phyloP scores from a whole-genome alignment of 2,113 vertebrate genomes.

The Hemibagrus wyckioides region DNA sequence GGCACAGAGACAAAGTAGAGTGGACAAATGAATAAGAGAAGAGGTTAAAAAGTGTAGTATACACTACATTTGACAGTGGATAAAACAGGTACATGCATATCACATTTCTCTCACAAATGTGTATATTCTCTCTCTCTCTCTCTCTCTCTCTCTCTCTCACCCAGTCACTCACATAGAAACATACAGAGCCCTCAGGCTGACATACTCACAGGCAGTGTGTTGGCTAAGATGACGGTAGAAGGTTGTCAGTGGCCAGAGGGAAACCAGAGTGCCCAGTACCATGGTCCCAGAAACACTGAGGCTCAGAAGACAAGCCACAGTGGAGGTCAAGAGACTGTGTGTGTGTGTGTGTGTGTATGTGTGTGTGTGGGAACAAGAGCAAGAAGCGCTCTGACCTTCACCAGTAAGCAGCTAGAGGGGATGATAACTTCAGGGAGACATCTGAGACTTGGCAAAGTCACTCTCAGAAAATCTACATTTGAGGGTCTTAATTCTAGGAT shows the following conservation, averaged over 20 bases:
- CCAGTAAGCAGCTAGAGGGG: conserved; percentile 52
- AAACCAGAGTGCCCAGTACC: conserved; percentile 42
- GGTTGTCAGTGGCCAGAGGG: conserved; percentile 57
- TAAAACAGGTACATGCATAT: conserved; percentile 31
- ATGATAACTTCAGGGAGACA: conserved; percentile 62
- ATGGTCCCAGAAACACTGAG: conserved; percentile 41
- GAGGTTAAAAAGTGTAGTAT: neutral
- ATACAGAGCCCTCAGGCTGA: conserved; percentile 36
- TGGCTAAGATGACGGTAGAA: conserved; percentile 49
- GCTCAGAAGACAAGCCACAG: conserved; percentile 35
- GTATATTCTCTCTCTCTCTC: neutral
- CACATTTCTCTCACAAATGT: neutral
- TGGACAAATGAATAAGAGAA: neutral
- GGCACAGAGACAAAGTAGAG: neutral
- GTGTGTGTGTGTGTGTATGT: conserved; percentile 29
- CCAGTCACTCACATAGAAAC: conserved; percentile 32
- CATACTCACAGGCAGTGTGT: conserved; percentile 13
- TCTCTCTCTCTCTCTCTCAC: conserved; percentile 10
- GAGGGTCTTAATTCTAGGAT: conserved; percentile 51
- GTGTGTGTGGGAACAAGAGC: conserved; percentile 7
- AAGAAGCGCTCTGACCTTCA: conserved; percentile 63
- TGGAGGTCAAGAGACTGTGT: neutral
- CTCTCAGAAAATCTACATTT: conserved; percentile 50
- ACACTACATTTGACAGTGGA: neutral
- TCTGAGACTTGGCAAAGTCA: conserved; percentile 62